Percentiles rank a stretch among this genome's conserved stretches.
Conservation (phyloP, 2,113 vertebrate genomes). For the Nematolebias whitei region DNA sequence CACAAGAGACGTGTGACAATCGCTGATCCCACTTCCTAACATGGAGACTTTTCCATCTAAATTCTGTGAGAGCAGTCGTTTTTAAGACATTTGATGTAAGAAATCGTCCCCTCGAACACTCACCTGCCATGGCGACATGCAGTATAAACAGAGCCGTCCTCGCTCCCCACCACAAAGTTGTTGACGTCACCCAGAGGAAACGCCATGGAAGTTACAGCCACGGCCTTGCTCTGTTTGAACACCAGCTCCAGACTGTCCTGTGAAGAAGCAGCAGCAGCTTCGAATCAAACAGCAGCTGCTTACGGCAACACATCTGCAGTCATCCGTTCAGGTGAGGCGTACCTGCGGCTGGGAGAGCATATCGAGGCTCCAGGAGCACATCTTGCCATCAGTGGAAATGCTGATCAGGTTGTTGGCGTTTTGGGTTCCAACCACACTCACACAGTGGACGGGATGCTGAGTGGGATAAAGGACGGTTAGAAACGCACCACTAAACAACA, state of each 20-base stretch:
- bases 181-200: conserved; percentile 97
- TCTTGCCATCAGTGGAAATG: conserved; percentile 97
- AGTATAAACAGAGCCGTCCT: conserved; percentile 97
- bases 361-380: conserved; percentile 97
- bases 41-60: not conserved
- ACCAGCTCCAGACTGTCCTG: conserved; percentile 98
- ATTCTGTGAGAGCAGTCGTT: not conserved
- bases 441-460: conserved; percentile 74
- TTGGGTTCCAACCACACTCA: conserved; percentile 86
- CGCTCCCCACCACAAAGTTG: conserved; percentile 98
- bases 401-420: conserved; percentile 98
- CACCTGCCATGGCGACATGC: conserved; percentile 97
- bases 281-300: not conserved
- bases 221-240: conserved; percentile 97
- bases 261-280: not conserved
- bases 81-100: not conserved
- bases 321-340: not conserved
- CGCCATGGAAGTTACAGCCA: conserved; percentile 97
- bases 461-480: not conserved
- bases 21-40: not conserved
- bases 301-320: not conserved
- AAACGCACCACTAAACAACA: not conserved
- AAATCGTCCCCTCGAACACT: conserved; percentile 3
- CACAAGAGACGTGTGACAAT: not conserved
- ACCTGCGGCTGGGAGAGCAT: conserved; percentile 83